Base-by-base conservation (phyloP, 2,888 invertebrate species). In the Marasmarcha lunaedactyla region DNA sequence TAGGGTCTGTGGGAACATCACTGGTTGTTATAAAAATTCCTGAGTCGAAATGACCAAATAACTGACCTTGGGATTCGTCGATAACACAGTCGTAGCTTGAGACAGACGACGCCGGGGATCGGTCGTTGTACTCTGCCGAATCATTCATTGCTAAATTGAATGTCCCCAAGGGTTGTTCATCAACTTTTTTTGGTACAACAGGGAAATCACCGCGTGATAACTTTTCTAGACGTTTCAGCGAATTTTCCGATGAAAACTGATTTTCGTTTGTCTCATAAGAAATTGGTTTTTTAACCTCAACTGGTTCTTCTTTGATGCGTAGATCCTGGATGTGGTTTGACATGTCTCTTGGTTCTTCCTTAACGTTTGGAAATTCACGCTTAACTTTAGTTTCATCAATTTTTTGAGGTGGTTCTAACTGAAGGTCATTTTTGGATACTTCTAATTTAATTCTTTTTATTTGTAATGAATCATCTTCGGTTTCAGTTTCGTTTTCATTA, bases 1-100 rank as follows among this genome's bases (percentile, higher is more conserved):
- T 95, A 59, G 92, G 91, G 64, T 97, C 95, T 42, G 95, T 88
- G 26, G 97, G 96, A 41, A 96, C 92, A 57, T 96, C 95, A 54
- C 89, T 88, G 9, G 90, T 90, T 42, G 71, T 79, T 42, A 90
- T 86, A 57, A 91, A 90, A 42, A 89, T 88, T 1, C 90, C 91
- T 58, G 88, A 90, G 52, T 91, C 90, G 55, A 89, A 90, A 60
- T 90, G 89, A 0, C 90, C 90, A 54, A 87, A 89, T 30, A 90
- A 86, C 63, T 87, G 86, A 36, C 88, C 87, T 51, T 87, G 87
- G 39, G 72, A 78, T 46, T 89, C 89, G 45, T 88, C 88, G 4
- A 86, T 76, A 44, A 85, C 85, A 38, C 84, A 86, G 41, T 87
- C 87, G 53, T 70, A 77, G 55, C 85, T 85, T 3, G 86, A 87